Evolutionary conservation across 2,113 vertebrate genomes (phyloP).

Genomic region (Brienomyrus brachyistius): DNA sequence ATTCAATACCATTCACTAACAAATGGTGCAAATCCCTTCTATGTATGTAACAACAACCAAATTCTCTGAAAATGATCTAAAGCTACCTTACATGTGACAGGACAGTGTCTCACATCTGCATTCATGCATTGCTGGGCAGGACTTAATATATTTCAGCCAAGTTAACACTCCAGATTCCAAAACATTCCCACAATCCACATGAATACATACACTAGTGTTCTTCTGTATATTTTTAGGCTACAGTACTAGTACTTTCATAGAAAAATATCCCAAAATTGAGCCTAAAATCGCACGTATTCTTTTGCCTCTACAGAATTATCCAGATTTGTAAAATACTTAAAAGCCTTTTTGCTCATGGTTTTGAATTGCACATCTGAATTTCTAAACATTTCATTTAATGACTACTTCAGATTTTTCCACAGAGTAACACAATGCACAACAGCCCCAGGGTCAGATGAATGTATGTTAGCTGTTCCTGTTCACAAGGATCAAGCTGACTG

Average conservation of each 20-base stretch:
- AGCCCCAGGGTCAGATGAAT: background rate
- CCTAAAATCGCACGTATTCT: conserved; percentile 15
- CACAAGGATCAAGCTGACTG: conserved; percentile 8
- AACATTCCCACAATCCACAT: conserved; percentile 12
- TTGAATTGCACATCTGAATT: conserved; percentile 1
- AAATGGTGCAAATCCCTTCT: conserved; percentile 39
- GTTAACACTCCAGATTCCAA: background rate
- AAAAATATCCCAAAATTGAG: conserved; percentile 13
- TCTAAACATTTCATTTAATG: background rate
- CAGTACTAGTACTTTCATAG: background rate
- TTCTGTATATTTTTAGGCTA: background rate
- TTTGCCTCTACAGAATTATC: background rate
- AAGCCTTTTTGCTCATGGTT: background rate
- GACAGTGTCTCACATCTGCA: conserved; percentile 13
- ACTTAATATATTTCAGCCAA: conserved; percentile 5
- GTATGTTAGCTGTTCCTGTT: background rate
- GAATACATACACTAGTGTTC: background rate
- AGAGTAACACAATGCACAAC: conserved; percentile 2
- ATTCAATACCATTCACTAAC: conserved; percentile 53
- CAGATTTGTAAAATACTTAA: background rate
- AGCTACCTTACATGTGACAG: conserved; percentile 15
- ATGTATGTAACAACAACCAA: conserved; percentile 42
- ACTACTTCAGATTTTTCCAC: conserved; percentile 1
- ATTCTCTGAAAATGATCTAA: conserved; percentile 42
- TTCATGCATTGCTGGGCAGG: conserved; percentile 23